Conservation (phyloP, 2,888 invertebrate species). For the Noctuana brunneofusca region DNA sequence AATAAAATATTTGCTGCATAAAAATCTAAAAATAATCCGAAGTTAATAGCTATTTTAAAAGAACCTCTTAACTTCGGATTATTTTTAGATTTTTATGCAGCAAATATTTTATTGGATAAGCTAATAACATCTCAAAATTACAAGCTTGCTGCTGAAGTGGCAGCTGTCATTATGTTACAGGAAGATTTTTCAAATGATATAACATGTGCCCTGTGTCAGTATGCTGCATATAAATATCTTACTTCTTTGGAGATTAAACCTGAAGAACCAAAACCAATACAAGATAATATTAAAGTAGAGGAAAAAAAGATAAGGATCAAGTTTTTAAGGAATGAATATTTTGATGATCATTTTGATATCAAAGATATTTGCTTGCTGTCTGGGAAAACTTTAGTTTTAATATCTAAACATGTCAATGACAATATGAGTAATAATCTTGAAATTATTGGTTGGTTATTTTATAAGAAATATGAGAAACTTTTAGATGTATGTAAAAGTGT, state of each 20-base stretch:
- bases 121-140: constrained; percentile 87
- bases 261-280: constrained; percentile 41
- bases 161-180: constrained; percentile 92
- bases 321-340: constrained; percentile 90
- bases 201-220: constrained; percentile 86
- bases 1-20: constrained; percentile 90
- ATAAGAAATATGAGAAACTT: constrained; percentile 85
- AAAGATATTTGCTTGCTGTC: constrained; percentile 86
- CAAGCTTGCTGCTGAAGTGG: constrained; percentile 89
- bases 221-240: constrained; percentile 89
- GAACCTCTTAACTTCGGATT: constrained; percentile 89
- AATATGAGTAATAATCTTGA: constrained; percentile 81
- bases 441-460: constrained; percentile 86
- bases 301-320: constrained; percentile 89
- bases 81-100: constrained; percentile 91
- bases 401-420: constrained; percentile 77
- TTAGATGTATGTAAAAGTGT: constrained; percentile 51
- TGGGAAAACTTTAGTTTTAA: constrained; percentile 91
- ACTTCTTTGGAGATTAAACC: constrained; percentile 51
- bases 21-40: constrained; percentile 95
- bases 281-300: constrained; percentile 72
- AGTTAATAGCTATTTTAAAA: constrained; percentile 85
- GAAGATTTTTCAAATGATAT: constrained; percentile 91
- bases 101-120: constrained; percentile 91
- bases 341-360: constrained; percentile 96